A percentile compares a stretch with the other conserved stretches of the same genome.
Conservation (phyloP, 2,888 invertebrate species). For the Leptothorax acervorum region DNA sequence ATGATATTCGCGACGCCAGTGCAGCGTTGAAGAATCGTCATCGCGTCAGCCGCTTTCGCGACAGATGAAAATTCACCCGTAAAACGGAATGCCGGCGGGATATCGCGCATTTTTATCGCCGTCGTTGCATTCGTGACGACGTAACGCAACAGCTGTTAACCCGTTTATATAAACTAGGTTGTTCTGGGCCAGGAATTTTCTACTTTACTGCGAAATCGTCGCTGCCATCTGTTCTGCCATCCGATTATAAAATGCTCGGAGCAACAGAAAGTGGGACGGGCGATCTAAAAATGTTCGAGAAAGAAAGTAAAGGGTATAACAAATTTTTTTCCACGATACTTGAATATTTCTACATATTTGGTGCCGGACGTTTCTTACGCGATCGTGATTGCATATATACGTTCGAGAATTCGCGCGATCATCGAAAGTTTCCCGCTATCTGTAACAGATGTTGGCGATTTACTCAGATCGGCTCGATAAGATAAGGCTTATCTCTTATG, state of each 20-base stretch:
- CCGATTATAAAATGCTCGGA: background rate
- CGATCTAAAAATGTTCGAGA: background rate
- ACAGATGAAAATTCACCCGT: background rate
- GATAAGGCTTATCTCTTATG: conserved; percentile 57
- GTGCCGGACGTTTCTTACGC: background rate
- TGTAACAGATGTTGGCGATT: background rate
- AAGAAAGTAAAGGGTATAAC: background rate
- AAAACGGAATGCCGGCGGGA: background rate
- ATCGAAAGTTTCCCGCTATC: conserved; percentile 14
- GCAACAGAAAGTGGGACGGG: background rate
- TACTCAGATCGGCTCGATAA: conserved; percentile 55
- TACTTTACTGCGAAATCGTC: conserved; percentile 24
- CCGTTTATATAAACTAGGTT: conserved; percentile 17
- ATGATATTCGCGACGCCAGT: conserved; percentile 46
- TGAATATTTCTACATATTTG: background rate
- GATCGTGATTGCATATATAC: background rate
- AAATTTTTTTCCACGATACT: background rate
- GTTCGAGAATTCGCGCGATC: background rate
- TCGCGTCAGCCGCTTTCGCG: background rate
- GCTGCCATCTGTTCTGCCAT: conserved; percentile 2
- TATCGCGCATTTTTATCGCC: background rate
- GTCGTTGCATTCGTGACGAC: background rate
- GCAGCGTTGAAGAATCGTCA: background rate
- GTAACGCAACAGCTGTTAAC: background rate
- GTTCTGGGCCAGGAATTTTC: conserved; percentile 5